Conservation (phyloP, 2,888 invertebrate genomes). For the Allygus modestus region DNA sequence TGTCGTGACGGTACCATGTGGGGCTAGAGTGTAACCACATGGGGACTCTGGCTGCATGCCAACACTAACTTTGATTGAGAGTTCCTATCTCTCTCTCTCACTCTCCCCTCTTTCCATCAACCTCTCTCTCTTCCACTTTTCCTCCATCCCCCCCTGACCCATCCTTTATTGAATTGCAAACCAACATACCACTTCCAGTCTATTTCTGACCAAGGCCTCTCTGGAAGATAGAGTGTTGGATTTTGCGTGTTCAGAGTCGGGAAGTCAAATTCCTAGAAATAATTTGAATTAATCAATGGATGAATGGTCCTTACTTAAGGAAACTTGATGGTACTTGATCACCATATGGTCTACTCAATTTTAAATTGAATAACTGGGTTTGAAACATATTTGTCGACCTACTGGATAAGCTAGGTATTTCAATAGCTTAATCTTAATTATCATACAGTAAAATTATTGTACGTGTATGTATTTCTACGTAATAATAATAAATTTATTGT, state of each 20-base stretch:
- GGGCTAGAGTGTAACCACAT: slow-evolving; percentile 2
- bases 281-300: too few relatives aligned
- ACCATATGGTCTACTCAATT: too few relatives aligned
- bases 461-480: too few relatives aligned
- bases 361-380: too few relatives aligned
- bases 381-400: too few relatives aligned
- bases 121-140: neutral
- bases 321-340: too few relatives aligned
- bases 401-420: too few relatives aligned
- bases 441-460: too few relatives aligned
- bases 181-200: slow-evolving; percentile 19
- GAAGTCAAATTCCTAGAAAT: neutral
- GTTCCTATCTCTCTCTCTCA: neutral
- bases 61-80: slow-evolving; percentile 28
- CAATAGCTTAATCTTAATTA: too few relatives aligned
- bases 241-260: neutral
- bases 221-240: neutral
- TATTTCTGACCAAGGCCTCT: slow-evolving; percentile 30
- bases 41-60: neutral
- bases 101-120: neutral
- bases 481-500: too few relatives aligned
- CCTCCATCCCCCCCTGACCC: neutral
- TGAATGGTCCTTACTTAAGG: neutral
- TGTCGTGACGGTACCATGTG: neutral
- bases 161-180: slow-evolving; percentile 4